phyloP scores from a whole-genome alignment of 2,888 invertebrate genomes.

The Aphidoletes aphidimyza region DNA sequence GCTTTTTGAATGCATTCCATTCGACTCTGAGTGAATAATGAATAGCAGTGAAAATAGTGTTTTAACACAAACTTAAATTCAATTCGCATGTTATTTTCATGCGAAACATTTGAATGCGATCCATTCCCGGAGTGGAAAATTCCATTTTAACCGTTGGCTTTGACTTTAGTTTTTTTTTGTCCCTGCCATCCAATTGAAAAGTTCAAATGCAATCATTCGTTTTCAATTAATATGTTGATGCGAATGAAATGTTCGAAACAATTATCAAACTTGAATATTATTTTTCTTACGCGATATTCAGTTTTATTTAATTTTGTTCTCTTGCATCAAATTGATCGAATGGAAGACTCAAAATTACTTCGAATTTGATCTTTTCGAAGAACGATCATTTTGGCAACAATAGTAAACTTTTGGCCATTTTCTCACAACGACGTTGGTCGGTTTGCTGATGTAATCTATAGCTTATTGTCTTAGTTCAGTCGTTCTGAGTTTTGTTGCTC shows the following conservation, averaged over 20 bases:
- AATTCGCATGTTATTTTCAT: too few relatives aligned
- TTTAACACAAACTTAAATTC: not conserved
- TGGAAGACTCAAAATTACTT: too few relatives aligned
- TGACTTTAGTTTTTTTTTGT: too few relatives aligned
- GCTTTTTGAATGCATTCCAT: not conserved
- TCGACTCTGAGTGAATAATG: not conserved
- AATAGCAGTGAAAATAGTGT: not conserved
- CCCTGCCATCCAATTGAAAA: too few relatives aligned
- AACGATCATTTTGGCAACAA: not conserved
- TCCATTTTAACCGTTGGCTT: too few relatives aligned
- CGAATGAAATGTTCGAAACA: not conserved
- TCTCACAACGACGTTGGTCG: not conserved
- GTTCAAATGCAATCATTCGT: not conserved
- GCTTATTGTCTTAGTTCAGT: not conserved
- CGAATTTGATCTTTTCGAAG: too few relatives aligned
- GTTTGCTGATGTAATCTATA: not conserved
- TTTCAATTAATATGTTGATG: slow-evolving; percentile 35
- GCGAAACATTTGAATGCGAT: not conserved
- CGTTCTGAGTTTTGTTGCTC: too few relatives aligned
- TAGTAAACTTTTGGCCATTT: slow-evolving; percentile 1
- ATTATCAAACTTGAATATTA: not conserved
- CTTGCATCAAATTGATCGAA: not conserved
- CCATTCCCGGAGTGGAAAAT: too few relatives aligned
- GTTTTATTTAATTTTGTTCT: not conserved
- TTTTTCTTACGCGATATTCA: not conserved